Base-by-base conservation (phyloP, 1,140 invertebrate genomes). In the Zaprionus davidi region DNA sequence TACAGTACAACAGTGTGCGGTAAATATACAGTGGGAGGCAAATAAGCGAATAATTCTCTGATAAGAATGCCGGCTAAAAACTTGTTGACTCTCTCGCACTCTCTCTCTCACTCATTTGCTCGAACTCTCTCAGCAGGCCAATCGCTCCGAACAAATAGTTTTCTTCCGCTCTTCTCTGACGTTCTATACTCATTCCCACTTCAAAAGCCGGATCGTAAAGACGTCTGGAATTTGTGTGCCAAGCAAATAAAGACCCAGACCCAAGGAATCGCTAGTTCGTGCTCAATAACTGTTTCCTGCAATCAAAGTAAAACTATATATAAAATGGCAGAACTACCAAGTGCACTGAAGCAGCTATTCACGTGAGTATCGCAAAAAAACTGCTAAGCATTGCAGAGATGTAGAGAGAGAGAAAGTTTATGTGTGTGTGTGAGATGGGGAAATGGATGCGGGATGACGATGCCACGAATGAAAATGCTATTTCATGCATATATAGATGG, bases 281-380 rank as follows among this genome's bases (percentile, higher is more conserved):
- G 24, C 28, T 28, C 51, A 20, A 53, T 66, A 66, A n/a, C 55
- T 66, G 31, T 57, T 66, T 44, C 22, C 31, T 44, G 24, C 64
- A 22, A 57, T 56, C 44, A 55, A 38, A 46, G 59, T 15, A 17
- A 28, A 69, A 34, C 2, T 60, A 57, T 60, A 58, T 53, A 41
- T 26, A 79, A 71, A 53, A 90, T 90, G 87, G 67, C 82, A 22
- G 71, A 77, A 12, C 57, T 90, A 56, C 78, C 87, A 44, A 62
- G 38, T 68, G 85, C 78, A 71, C 66, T 90, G 41, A 59, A 83
- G 41, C 72, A 90, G 55, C 49, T 90, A 22, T 90, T 90, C 64
- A 73, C 75, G 87, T 90, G 69, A 86, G 87, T 85, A 63, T 38
- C 31, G 22, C 5, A 46, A 58, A 68, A 68, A 13, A 36, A n/a